A percentile compares a stretch with the other conserved stretches of the same genome.
These are phyloP conservation scores for Muscidifurax raptorellus DNA, from an alignment of 1,140 invertebrate genomes.

Conservation along the genomic window DNA sequence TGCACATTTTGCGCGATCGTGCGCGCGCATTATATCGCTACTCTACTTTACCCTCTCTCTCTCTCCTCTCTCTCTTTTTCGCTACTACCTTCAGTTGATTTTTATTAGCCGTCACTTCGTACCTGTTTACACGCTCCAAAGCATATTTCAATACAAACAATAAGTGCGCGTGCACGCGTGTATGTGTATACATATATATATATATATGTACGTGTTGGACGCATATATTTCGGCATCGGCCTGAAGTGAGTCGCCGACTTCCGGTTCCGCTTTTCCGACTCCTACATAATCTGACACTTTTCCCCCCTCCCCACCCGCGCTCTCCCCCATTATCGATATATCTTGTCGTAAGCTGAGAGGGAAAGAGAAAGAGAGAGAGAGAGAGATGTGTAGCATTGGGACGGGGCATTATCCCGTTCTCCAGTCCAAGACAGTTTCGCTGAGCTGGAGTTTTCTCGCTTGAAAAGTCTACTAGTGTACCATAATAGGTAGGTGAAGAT, in stretches of 20 bases:
- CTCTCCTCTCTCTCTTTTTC: background rate
- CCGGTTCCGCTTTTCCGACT: constrained; percentile 49
- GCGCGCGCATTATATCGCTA: background rate
- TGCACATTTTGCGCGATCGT: background rate
- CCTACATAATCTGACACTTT: constrained; percentile 26
- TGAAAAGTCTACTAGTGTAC: too few relatives aligned
- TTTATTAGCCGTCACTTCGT: background rate
- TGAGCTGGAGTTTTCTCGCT: background rate
- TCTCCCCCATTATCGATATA: constrained; percentile 19
- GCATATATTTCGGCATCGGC: constrained; percentile 35
- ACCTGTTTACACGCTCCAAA: background rate
- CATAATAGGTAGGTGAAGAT: background rate
- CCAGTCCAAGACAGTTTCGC: background rate
- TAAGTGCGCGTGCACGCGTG: background rate
- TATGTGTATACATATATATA: background rate
- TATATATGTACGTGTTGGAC: background rate
- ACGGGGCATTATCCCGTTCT: constrained; percentile 20
- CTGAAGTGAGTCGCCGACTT: constrained; percentile 47
- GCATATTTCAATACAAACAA: background rate
- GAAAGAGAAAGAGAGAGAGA: too few relatives aligned
- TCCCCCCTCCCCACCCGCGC: background rate
- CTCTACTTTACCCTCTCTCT: background rate
- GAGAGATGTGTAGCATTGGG: background rate
- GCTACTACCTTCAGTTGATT: background rate
- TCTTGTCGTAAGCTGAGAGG: background rate